phyloP scores from a whole-genome alignment of 2,797 vertebrate genomes.

The Allobates femoralis region DNA sequence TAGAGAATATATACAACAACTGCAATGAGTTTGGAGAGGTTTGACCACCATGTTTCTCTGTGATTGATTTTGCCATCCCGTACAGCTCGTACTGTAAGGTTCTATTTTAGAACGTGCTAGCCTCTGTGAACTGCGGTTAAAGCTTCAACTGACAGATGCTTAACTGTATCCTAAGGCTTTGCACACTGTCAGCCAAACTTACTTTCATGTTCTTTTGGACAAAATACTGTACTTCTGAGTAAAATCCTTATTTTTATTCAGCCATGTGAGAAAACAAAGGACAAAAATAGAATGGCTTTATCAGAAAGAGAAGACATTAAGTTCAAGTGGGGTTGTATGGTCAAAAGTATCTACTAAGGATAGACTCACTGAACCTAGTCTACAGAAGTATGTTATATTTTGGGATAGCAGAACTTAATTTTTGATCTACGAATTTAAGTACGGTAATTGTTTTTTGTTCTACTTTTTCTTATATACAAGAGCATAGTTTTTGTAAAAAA shows the following conservation, averaged over 20 bases:
- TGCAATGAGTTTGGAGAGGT: not conserved
- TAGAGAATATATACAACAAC: not conserved
- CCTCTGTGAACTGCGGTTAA: not conserved
- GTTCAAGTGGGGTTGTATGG: not conserved
- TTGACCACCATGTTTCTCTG: constrained; percentile 14
- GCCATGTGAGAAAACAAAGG: constrained; percentile 16
- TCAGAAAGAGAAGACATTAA: not conserved
- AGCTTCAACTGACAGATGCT: constrained; percentile 35
- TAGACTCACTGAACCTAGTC: not conserved
- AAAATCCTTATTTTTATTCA: constrained; percentile 16
- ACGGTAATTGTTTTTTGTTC: too few relatives aligned
- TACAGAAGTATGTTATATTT: not conserved
- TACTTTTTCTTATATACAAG: too few relatives aligned
- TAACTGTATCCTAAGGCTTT: constrained; percentile 20
- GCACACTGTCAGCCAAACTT: constrained; percentile 20
- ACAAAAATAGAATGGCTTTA: not conserved
- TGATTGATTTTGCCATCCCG: not conserved
- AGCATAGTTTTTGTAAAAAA: too few relatives aligned
- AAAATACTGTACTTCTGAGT: constrained; percentile 8
- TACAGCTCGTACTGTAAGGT: not conserved
- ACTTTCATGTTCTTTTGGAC: constrained; percentile 18
- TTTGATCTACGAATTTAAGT: too few relatives aligned
- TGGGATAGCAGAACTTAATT: not conserved
- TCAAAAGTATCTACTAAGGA: not conserved
- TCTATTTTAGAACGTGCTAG: not conserved